Percentiles rank a stretch among this genome's conserved stretches.
Conservation (phyloP, 2,113 vertebrate genomes). For the Carassius carassius region DNA sequence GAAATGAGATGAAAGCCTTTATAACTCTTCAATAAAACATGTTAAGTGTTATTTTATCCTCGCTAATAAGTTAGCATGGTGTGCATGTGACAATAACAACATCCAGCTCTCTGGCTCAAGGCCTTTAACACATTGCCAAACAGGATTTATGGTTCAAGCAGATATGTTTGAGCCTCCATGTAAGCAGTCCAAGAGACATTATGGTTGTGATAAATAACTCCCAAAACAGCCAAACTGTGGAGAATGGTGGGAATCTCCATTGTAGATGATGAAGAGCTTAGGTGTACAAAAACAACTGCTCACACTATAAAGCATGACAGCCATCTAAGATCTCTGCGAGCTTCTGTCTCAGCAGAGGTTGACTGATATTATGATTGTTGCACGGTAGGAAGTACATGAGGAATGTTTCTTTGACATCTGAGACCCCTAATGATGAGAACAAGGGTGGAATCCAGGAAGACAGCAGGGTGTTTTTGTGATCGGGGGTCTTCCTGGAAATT, state of each 20-base stretch:
- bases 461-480: conserved; percentile 54
- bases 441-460: conserved; percentile 22
- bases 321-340: neutral
- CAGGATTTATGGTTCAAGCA: conserved; percentile 40
- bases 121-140: conserved; percentile 48
- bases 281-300: conserved; percentile 28
- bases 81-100: conserved; percentile 32
- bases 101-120: conserved; percentile 33
- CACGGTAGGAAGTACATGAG: conserved; percentile 39
- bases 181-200: conserved; percentile 46
- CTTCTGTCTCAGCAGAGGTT: conserved; percentile 24
- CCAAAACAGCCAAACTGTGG: conserved; percentile 33
- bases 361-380: conserved; percentile 38
- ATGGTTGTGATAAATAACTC: conserved; percentile 45
- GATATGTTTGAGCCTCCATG: conserved; percentile 42
- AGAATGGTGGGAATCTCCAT: conserved; percentile 51
- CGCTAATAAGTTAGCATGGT: neutral
- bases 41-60: neutral
- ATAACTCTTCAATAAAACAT: neutral
- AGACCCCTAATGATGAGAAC: neutral
- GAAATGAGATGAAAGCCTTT: neutral
- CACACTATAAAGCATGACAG: conserved; percentile 16
- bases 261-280: conserved; percentile 10
- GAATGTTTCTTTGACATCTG: conserved; percentile 48
- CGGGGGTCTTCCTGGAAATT: conserved; percentile 68